phyloP scores from a whole-genome alignment of 2,797 vertebrate species.

The Lacerta bilineata region DNA sequence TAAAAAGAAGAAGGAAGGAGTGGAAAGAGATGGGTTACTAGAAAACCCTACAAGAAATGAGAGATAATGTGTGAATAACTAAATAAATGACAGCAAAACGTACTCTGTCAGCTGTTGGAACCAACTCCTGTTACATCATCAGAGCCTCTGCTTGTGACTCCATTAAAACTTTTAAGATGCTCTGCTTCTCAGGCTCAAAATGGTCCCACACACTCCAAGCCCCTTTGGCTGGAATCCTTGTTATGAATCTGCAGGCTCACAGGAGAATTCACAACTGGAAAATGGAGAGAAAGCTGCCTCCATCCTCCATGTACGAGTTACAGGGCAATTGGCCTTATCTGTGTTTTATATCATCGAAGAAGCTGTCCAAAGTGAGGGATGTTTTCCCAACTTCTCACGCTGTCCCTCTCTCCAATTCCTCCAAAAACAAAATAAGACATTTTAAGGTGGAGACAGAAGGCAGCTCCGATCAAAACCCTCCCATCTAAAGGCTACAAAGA shows the following conservation, averaged over 20 bases:
- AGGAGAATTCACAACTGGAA: neutral
- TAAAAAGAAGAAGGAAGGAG: neutral
- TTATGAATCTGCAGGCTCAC: neutral
- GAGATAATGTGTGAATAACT: neutral
- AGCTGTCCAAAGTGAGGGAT: slow-evolving; percentile 9
- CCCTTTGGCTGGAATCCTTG: neutral
- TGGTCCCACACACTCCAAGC: accelerated
- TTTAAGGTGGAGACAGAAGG: accelerated
- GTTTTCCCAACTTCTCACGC: neutral
- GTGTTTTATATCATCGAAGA: neutral
- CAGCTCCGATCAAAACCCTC: neutral
- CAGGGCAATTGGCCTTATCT: neutral
- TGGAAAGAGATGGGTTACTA: neutral
- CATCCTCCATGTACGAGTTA: neutral
- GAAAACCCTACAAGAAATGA: neutral
- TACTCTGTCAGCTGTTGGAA: neutral
- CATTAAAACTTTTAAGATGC: neutral
- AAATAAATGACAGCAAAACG: neutral
- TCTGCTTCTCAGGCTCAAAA: slow-evolving; percentile 27
- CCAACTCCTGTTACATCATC: neutral
- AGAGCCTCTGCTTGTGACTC: accelerated
- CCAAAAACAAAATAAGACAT: neutral
- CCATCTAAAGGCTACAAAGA: neutral
- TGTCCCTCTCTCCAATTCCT: accelerated
- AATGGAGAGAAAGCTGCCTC: neutral